A percentile compares a stretch with the other conserved stretches of the same genome.
These are phyloP conservation scores for Staurois parvus DNA, from an alignment of 2,797 vertebrate genomes.

Conservation along the genomic window DNA sequence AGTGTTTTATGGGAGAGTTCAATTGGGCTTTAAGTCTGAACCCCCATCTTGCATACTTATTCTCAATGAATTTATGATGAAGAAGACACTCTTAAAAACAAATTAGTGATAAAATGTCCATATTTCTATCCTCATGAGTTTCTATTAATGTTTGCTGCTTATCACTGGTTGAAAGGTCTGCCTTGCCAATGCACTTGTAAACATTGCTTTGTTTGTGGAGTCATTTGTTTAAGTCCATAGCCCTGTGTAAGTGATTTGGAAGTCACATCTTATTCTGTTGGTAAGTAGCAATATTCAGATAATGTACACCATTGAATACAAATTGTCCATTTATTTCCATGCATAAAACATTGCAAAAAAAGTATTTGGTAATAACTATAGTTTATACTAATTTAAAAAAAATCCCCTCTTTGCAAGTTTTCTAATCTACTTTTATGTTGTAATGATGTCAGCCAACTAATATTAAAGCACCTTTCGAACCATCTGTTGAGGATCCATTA, in stretches of 20 bases:
- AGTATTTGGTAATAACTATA: neutral
- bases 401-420: neutral
- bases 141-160: too few species aligned
- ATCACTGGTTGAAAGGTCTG: too few species aligned
- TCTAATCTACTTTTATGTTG: neutral
- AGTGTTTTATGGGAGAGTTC: neutral
- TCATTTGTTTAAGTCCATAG: too few species aligned
- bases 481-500: constrained; percentile 60
- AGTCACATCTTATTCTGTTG: neutral
- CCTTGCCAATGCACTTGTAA: too few species aligned
- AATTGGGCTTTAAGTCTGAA: neutral
- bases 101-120: too few species aligned
- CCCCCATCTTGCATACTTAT: neutral
- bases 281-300: neutral
- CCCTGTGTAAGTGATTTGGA: too few species aligned
- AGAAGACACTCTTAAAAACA: too few species aligned
- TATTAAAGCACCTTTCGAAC: constrained; percentile 31
- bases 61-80: too few species aligned
- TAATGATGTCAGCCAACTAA: neutral
- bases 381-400: neutral
- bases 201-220: too few species aligned
- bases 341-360: neutral
- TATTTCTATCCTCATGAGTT: too few species aligned
- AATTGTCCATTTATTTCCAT: neutral
- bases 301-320: neutral